phyloP scores from a whole-genome alignment of 2,113 vertebrate species.

The Dascyllus trimaculatus region DNA sequence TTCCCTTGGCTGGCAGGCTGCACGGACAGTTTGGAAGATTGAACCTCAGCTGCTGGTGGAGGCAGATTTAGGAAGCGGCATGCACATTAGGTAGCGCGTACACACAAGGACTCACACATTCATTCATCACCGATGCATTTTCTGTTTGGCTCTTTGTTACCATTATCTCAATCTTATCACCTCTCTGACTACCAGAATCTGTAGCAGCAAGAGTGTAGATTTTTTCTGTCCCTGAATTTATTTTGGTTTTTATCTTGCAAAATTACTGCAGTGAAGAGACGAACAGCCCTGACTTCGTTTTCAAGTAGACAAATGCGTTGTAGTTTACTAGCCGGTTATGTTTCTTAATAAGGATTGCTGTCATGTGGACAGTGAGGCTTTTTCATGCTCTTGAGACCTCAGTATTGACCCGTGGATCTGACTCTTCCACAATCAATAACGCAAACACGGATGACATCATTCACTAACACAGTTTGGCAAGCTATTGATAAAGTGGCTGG shows the following conservation, averaged over 20 bases:
- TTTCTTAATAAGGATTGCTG: slow-evolving; percentile 30
- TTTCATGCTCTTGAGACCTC: not conserved
- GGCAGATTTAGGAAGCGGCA: slow-evolving; percentile 48
- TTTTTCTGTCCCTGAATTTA: slow-evolving; percentile 13
- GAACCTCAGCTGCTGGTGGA: slow-evolving; percentile 37
- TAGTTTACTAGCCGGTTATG: not conserved
- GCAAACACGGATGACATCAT: not conserved
- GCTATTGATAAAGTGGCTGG: slow-evolving; percentile 16
- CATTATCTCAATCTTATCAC: slow-evolving; percentile 23
- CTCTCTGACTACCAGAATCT: not conserved
- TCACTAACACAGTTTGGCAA: slow-evolving; percentile 33
- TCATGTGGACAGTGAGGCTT: not conserved
- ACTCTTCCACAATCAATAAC: slow-evolving; percentile 45
- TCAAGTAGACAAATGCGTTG: slow-evolving; percentile 5
- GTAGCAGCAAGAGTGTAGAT: not conserved
- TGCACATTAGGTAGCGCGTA: slow-evolving; percentile 9
- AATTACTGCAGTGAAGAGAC: slow-evolving; percentile 2
- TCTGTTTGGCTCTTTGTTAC: slow-evolving; percentile 40
- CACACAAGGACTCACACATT: slow-evolving; percentile 6
- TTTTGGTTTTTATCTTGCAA: not conserved
- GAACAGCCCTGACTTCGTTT: slow-evolving; percentile 5
- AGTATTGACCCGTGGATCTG: slow-evolving; percentile 18
- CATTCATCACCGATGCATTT: slow-evolving; percentile 9
- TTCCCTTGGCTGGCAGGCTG: slow-evolving; percentile 43
- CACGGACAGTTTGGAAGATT: slow-evolving; percentile 48